Conservation (phyloP, 1,140 invertebrate species). For the Oryzaephilus surinamensis region DNA sequence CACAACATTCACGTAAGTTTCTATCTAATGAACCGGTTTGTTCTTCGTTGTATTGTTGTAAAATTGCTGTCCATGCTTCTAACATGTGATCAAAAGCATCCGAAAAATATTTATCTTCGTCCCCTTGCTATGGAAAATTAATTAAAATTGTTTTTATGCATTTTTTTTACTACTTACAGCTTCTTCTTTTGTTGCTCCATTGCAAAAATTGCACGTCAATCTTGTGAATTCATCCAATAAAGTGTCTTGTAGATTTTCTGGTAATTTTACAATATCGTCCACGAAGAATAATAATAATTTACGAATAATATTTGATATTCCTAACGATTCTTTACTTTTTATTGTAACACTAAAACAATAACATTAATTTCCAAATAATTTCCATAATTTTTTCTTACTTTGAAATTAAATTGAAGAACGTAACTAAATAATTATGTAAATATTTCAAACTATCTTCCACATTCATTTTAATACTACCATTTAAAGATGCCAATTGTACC, state of each 20-base stretch:
- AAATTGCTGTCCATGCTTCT: constrained; percentile 64
- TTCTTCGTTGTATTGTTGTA: constrained; percentile 39
- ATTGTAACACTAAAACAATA: constrained; percentile 43
- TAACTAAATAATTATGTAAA: constrained; percentile 56
- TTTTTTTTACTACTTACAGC: constrained; percentile 38
- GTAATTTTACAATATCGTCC: constrained; percentile 39
- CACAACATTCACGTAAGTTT: constrained; percentile 35
- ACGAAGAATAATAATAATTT: constrained; percentile 57
- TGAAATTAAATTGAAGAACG: constrained; percentile 55
- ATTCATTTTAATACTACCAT: constrained; percentile 52
- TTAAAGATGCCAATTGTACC: constrained; percentile 68
- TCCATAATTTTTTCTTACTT: too few species aligned
- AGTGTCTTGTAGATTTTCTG: constrained; percentile 34
- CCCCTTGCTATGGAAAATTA: constrained; percentile 31
- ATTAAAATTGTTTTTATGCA: not conserved
- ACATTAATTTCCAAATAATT: not conserved
- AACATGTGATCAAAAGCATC: constrained; percentile 74
- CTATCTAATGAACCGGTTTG: constrained; percentile 40
- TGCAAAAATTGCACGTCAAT: constrained; percentile 64
- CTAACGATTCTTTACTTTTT: constrained; percentile 50
- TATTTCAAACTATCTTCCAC: constrained; percentile 55
- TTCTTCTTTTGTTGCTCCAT: constrained; percentile 64
- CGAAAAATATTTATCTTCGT: constrained; percentile 58
- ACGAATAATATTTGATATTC: constrained; percentile 54
- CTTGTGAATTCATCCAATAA: constrained; percentile 53